phyloP scores from a whole-genome alignment of 2,113 vertebrate species.

The Serilophus lunatus region DNA sequence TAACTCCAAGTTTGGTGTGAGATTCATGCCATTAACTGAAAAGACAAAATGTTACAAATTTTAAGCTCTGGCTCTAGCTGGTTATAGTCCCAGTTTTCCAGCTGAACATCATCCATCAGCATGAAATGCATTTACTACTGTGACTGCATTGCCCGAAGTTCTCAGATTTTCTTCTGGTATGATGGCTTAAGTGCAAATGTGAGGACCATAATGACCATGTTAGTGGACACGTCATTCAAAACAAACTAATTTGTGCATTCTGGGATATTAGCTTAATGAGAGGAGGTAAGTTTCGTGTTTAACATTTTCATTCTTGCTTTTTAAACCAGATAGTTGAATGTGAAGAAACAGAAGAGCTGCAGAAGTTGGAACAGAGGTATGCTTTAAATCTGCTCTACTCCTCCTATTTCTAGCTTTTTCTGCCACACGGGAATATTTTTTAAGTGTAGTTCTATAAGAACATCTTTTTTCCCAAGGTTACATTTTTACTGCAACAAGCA shows the following conservation, averaged over 20 bases:
- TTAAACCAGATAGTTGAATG: slow-evolving; percentile 72
- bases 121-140: neutral
- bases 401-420: neutral
- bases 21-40: neutral
- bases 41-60: neutral
- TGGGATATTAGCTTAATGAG: neutral
- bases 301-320: neutral
- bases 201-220: neutral
- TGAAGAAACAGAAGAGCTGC: slow-evolving; percentile 63
- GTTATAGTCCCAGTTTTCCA: neutral
- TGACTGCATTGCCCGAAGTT: neutral
- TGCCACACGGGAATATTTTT: neutral
- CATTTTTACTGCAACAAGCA: neutral
- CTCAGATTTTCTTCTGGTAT: neutral
- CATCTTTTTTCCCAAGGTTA: neutral
- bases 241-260: neutral
- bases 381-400: neutral
- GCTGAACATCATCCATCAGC: neutral
- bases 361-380: slow-evolving; percentile 77
- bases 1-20: neutral
- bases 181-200: neutral
- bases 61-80: neutral
- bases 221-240: neutral
- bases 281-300: neutral
- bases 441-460: neutral